Base-by-base conservation (phyloP, 92 coral and sea anemone genomes). In the Phymanthus crucifer region DNA sequence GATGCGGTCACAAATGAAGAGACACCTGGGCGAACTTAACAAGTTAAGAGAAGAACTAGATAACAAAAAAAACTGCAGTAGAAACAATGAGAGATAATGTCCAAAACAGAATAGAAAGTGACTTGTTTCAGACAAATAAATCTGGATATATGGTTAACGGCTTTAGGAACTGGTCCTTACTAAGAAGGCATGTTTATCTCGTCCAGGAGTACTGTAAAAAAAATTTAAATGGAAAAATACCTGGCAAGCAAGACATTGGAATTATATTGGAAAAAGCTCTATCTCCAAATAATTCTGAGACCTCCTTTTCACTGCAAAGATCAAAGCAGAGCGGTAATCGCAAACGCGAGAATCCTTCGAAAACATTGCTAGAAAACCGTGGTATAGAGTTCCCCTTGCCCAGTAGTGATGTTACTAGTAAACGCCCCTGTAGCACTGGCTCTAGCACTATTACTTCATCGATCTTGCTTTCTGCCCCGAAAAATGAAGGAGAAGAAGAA, bases 121-220 rank as follows among this genome's bases (percentile, higher is more conserved):
- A 78, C 14, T 36, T 77, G 64, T 70, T 84, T 23, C 24, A 71
- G 40, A 46, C 45, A 52, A 84, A 71, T 37, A 34, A 37, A 40
- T 74, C 1, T 3, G 27, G 36, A 1, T 80, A 81, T 27, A 29
- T 56, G 6, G 66, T 56, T 8, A 40, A 76, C 32, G 87, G 88
- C 32, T 66, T 64, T 40, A 76, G 31, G 56, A 74, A 87, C 36
- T 87, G 91, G 87, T 72, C 84, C 4, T 36, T 87, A 17, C 31
- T 87, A 35, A 77, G 84, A 37, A 87, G 81, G 46, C 83, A 86
- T 50, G 78, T 77, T 40, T 78, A 70, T 23, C 73, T 87, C 18
- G 82, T 87, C 5, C 80, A 87, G 40, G 31, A 87, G 46, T 82
- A 82, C 61, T 87, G 84, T 32, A 86, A 87, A 35, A 87, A 73